Evolutionary conservation across 2,113 vertebrate species (phyloP).

Genomic region (Pipa parva): DNA sequence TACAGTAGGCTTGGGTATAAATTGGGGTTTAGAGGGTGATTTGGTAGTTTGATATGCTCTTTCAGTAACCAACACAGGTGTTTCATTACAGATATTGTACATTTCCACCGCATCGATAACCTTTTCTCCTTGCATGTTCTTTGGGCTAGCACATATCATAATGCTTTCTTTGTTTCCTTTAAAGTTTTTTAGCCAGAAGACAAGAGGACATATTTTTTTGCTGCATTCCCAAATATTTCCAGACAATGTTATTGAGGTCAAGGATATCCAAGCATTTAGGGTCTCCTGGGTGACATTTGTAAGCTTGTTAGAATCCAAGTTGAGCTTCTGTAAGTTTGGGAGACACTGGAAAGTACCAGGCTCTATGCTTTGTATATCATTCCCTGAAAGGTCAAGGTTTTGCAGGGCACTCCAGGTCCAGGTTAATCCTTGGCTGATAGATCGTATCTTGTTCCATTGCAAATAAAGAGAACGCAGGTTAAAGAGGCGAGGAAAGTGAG

Average conservation of each 20-base stretch:
- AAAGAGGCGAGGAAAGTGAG: constrained; percentile 91
- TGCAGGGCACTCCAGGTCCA: constrained; percentile 98
- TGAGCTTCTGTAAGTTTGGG: constrained; percentile 90
- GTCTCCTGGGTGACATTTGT: constrained; percentile 91
- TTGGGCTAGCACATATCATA: constrained; percentile 92
- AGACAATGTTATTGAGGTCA: constrained; percentile 88
- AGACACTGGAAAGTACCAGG: constrained; percentile 87
- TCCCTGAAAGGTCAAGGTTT: constrained; percentile 94
- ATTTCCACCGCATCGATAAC: constrained; percentile 88
- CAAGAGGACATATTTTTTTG: constrained; percentile 86
- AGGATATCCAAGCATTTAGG: constrained; percentile 86
- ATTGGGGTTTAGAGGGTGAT: constrained; percentile 64
- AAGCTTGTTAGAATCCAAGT: constrained; percentile 95
- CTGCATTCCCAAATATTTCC: constrained; percentile 95
- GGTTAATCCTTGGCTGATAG: constrained; percentile 83
- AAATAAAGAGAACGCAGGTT: constrained; percentile 89
- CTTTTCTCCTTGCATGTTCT: constrained; percentile 89
- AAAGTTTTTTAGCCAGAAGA: constrained; percentile 89
- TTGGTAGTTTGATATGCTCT: constrained; percentile 67
- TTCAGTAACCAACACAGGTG: constrained; percentile 67
- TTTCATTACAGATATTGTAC: constrained; percentile 80
- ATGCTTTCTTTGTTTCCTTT: constrained; percentile 89
- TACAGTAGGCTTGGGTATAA: constrained; percentile 69
- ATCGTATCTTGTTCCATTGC: constrained; percentile 91
- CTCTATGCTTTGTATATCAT: constrained; percentile 83